A percentile compares a stretch with the other conserved stretches of the same genome.
These are phyloP conservation scores for Drosophila tani DNA, from an alignment of 1,140 invertebrate genomes.

Conservation along the genomic window DNA sequence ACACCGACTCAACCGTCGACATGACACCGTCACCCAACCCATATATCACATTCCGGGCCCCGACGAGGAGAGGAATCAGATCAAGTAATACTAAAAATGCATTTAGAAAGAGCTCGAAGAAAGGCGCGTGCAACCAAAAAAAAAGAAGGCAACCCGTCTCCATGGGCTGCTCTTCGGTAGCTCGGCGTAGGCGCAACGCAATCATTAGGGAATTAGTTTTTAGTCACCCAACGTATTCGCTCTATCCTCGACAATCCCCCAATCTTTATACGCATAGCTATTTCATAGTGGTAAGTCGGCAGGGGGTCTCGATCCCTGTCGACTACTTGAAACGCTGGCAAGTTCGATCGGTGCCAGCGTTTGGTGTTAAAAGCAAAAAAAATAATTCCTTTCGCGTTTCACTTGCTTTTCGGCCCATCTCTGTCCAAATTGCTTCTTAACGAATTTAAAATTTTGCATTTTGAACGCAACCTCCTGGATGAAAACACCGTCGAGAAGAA, in stretches of 20 bases:
- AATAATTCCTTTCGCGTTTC: conserved; percentile 21
- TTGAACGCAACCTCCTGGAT: conserved; percentile 1
- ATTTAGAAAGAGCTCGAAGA: conserved; percentile 56
- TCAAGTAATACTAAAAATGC: conserved; percentile 24
- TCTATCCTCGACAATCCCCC: conserved; percentile 53
- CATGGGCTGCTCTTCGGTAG: conserved; percentile 36
- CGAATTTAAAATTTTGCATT: conserved; percentile 10
- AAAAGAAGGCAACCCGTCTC: conserved; percentile 3
- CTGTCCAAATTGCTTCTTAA: conserved; percentile 11
- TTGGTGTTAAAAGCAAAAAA: conserved; percentile 47
- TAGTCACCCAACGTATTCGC: conserved; percentile 42
- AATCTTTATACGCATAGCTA: conserved; percentile 17
- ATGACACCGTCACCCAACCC: conserved; percentile 28
- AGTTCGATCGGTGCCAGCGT: conserved; percentile 56
- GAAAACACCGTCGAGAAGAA: neutral
- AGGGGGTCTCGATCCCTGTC: conserved; percentile 27
- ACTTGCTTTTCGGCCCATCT: conserved; percentile 9
- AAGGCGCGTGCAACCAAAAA: conserved; percentile 55
- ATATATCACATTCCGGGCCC: conserved; percentile 25
- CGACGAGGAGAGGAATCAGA: conserved; percentile 66
- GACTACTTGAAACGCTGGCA: conserved; percentile 63
- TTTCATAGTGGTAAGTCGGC: conserved; percentile 37
- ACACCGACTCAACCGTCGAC: conserved; percentile 39
- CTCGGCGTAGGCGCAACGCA: conserved; percentile 72
- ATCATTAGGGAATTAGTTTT: conserved; percentile 71